These are phyloP conservation scores for Leuctra nigra DNA, from an alignment of 2,888 invertebrate genomes.

Conservation along the genomic window DNA sequence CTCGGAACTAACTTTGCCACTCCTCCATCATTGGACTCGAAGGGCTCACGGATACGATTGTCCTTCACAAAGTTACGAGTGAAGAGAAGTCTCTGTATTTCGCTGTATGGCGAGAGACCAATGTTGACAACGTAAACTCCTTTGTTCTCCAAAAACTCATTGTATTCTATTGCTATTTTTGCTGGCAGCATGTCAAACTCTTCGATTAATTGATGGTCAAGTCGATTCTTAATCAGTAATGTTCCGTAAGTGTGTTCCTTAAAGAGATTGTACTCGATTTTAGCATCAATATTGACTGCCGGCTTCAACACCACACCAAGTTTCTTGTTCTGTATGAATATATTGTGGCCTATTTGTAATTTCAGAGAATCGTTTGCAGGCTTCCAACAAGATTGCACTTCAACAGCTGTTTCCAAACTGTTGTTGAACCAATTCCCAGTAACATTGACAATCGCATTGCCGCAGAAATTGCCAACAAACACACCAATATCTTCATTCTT, in stretches of 20 bases:
- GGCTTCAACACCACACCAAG: slow-evolving; percentile 74
- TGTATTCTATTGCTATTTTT: slow-evolving; percentile 68
- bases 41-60: slow-evolving; percentile 82
- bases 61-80: slow-evolving; percentile 81
- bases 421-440: slow-evolving; percentile 84
- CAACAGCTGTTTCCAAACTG: slow-evolving; percentile 70
- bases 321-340: slow-evolving; percentile 67
- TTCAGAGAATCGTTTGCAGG: slow-evolving; percentile 45
- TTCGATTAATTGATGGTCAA: slow-evolving; percentile 67
- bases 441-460: slow-evolving; percentile 78
- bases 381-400: slow-evolving; percentile 78
- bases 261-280: slow-evolving; percentile 86
- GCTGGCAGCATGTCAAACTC: slow-evolving; percentile 72
- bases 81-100: slow-evolving; percentile 72
- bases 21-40: slow-evolving; percentile 59
- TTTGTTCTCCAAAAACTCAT: slow-evolving; percentile 82
- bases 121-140: slow-evolving; percentile 80
- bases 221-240: slow-evolving; percentile 73
- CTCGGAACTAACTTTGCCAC: slow-evolving; percentile 73
- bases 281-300: slow-evolving; percentile 68
- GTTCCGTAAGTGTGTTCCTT: slow-evolving; percentile 74
- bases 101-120: slow-evolving; percentile 81
- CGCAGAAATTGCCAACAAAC: slow-evolving; percentile 84
- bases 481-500: slow-evolving; percentile 85
- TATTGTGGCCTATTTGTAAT: slow-evolving; percentile 80